Evolutionary conservation across 92 coral and sea anemone genomes (phyloP).

Genomic region (Nematostella vectensis): DNA sequence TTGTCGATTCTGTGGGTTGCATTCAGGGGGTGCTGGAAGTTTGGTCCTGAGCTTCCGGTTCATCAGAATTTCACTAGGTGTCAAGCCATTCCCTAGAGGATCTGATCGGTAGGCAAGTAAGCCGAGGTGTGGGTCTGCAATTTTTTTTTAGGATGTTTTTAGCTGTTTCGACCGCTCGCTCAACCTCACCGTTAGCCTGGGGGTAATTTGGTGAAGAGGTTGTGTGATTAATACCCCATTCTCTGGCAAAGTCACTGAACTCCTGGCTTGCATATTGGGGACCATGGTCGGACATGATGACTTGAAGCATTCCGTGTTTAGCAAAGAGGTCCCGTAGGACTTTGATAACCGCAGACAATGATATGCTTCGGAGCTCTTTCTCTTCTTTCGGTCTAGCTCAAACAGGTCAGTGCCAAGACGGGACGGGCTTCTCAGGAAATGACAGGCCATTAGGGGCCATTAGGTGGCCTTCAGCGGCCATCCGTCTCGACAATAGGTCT

Average conservation of each 20-base stretch:
- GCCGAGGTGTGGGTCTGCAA: conserved; percentile 10
- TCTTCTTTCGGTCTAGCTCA: too few relatives aligned
- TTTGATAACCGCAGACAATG: conserved; percentile 6
- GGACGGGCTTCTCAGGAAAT: too few relatives aligned
- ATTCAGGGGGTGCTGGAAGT: conserved; percentile 4
- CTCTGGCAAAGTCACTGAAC: conserved; percentile 4
- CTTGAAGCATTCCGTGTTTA: conserved; percentile 4
- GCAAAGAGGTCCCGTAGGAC: conserved; percentile 7
- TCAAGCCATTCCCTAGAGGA: conserved; percentile 7
- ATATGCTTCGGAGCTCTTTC: too few relatives aligned
- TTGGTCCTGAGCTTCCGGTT: conserved; percentile 3
- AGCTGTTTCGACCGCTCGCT: too few relatives aligned
- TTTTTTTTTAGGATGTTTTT: conserved; percentile 5
- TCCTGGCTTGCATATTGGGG: conserved; percentile 15
- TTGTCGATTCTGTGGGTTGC: not conserved
- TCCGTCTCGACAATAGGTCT: conserved; percentile 26
- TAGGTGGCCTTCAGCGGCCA: conserved; percentile 36
- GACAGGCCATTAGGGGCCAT: conserved; percentile 37
- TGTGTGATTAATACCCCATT: conserved; percentile 2
- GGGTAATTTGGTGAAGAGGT: not conserved
- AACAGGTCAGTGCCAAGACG: too few relatives aligned
- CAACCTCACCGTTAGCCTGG: too few relatives aligned
- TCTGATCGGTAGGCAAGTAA: conserved; percentile 13
- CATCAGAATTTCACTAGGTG: conserved; percentile 10
- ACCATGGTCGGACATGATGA: conserved; percentile 8